Evolutionary conservation across 2,113 vertebrate species (phyloP).

Genomic region (Toxotes jaculatrix): DNA sequence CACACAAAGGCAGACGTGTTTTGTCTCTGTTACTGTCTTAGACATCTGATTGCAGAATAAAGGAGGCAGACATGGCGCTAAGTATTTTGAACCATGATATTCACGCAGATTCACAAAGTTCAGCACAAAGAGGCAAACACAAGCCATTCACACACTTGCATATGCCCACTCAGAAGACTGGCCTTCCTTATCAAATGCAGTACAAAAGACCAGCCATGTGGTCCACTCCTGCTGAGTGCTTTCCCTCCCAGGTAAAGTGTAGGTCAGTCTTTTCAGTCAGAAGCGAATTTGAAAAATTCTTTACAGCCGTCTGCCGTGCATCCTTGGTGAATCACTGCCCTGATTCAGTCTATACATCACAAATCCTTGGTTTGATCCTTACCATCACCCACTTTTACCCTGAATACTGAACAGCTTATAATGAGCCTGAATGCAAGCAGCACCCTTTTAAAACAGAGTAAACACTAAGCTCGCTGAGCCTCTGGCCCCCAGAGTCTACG

Average conservation of each 20-base stretch:
- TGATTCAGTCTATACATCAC: constrained; percentile 56
- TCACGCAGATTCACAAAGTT: neutral
- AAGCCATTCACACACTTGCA: neutral
- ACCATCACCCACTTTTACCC: constrained; percentile 57
- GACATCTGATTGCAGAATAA: constrained; percentile 3
- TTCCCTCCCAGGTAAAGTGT: constrained; percentile 29
- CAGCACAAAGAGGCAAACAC: neutral
- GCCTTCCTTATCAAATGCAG: constrained; percentile 7
- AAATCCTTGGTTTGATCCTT: constrained; percentile 48
- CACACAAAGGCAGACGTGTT: neutral
- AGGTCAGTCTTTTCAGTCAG: constrained; percentile 37
- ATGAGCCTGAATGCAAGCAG: constrained; percentile 64
- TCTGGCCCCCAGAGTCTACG: constrained; percentile 54
- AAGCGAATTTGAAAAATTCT: constrained; percentile 18
- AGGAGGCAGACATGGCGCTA: neutral
- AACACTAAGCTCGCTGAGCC: constrained; percentile 57
- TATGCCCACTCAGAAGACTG: neutral
- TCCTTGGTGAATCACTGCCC: constrained; percentile 35
- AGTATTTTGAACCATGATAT: constrained; percentile 13
- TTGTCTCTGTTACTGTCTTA: constrained; percentile 14
- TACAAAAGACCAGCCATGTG: neutral
- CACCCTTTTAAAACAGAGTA: constrained; percentile 62
- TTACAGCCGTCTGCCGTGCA: neutral
- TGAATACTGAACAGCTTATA: constrained; percentile 62
- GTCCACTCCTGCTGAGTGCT: neutral